Conservation (phyloP, 92 coral and sea anemone genomes). For the Palythoa grandis region DNA sequence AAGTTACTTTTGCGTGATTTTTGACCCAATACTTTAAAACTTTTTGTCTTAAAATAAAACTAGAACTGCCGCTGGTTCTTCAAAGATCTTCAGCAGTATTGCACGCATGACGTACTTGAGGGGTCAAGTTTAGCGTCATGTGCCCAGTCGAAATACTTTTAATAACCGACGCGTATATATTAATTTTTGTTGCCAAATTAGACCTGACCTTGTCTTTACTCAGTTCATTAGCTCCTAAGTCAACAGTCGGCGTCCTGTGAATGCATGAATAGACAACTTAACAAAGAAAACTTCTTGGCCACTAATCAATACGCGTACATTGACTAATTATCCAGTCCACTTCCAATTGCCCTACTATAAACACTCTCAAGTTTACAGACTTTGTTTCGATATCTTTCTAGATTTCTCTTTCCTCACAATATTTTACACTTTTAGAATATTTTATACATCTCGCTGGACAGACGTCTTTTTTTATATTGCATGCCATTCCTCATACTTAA, state of each 20-base stretch:
- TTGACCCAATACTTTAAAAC: background rate
- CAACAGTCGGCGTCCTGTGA: slow-evolving; percentile 13
- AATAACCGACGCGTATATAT: background rate
- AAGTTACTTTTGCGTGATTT: background rate
- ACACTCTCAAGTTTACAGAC: background rate
- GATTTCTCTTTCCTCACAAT: background rate
- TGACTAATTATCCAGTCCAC: slow-evolving; percentile 11
- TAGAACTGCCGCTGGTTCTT: background rate
- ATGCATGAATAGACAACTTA: slow-evolving; percentile 28
- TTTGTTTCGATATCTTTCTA: background rate
- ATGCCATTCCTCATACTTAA: background rate
- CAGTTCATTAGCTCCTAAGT: slow-evolving; percentile 5
- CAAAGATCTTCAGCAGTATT: background rate
- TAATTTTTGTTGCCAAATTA: background rate
- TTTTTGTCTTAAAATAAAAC: background rate
- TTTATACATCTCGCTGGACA: background rate
- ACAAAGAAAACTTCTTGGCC: slow-evolving; percentile 1
- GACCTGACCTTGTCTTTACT: background rate
- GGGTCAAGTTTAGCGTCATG: background rate
- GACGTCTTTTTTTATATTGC: background rate
- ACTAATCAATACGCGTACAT: slow-evolving; percentile 14
- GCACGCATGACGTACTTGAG: background rate
- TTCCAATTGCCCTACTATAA: background rate
- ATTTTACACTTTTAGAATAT: background rate
- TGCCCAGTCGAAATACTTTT: background rate